phyloP scores from a whole-genome alignment of 1,140 invertebrate genomes.

The Neodiprion lecontei region DNA sequence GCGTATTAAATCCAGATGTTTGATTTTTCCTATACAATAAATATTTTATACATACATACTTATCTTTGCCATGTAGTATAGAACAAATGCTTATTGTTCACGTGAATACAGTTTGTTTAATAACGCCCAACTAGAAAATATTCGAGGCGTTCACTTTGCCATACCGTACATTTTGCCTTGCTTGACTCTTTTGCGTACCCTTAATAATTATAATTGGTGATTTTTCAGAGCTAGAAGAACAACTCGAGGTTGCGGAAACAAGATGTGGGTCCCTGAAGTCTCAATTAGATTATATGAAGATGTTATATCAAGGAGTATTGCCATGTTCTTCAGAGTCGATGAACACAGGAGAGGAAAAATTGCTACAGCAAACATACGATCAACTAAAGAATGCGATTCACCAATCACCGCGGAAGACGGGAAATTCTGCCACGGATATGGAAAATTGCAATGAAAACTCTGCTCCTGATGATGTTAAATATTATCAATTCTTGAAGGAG shows the following conservation, averaged over 20 bases:
- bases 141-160: no score
- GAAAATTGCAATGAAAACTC: not conserved
- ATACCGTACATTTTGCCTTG: no score
- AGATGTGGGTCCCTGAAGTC: constrained; percentile 51
- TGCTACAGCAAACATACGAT: not conserved
- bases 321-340: constrained; percentile 8
- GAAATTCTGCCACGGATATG: not conserved
- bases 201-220: not conserved
- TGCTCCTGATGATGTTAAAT: not conserved
- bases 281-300: constrained; percentile 55
- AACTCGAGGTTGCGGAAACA: constrained; percentile 51
- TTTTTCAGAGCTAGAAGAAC: constrained; percentile 50
- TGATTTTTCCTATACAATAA: no score
- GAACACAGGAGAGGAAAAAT: not conserved
- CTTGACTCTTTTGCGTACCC: no score
- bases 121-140: no score
- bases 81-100: no score
- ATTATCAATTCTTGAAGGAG: constrained; percentile 3
- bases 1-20: no score
- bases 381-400: not conserved
- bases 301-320: constrained; percentile 35
- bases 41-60: no score
- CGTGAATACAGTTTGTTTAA: no score
- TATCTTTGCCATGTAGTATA: no score
- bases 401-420: not conserved